These are phyloP conservation scores for Gymnoscelis rufifasciata DNA, from an alignment of 2,888 invertebrate species.

Conservation along the genomic window DNA sequence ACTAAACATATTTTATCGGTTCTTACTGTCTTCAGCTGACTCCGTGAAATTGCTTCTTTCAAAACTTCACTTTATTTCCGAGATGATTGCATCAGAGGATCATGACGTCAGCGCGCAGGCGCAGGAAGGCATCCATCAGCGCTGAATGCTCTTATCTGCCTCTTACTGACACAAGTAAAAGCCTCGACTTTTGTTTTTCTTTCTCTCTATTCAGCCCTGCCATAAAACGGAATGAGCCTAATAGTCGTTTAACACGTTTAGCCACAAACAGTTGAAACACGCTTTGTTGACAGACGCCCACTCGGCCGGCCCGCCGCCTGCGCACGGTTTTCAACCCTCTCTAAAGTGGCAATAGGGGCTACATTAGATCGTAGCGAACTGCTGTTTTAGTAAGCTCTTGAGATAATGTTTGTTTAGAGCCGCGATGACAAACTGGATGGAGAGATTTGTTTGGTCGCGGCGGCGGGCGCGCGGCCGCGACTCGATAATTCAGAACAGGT, in stretches of 20 bases:
- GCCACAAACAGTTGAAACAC: slow-evolving; percentile 21
- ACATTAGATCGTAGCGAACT: not conserved
- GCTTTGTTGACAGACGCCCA: slow-evolving; percentile 19
- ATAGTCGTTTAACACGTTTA: slow-evolving; percentile 25
- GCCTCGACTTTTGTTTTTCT: slow-evolving; percentile 5
- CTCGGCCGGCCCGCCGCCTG: not conserved
- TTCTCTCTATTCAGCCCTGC: slow-evolving; percentile 12
- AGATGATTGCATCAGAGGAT: too few species aligned
- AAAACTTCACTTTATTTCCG: too few species aligned
- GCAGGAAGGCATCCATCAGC: slow-evolving; percentile 1
- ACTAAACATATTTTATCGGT: slow-evolving; percentile 20
- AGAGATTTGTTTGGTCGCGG: slow-evolving; percentile 17
- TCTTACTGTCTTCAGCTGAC: not conserved
- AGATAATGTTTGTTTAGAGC: slow-evolving; percentile 20
- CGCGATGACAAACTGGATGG: slow-evolving; percentile 21
- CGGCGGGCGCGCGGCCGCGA: slow-evolving; percentile 11
- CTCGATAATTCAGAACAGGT: slow-evolving; percentile 16
- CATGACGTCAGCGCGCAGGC: not conserved
- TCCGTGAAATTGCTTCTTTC: slow-evolving; percentile 1
- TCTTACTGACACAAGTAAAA: slow-evolving; percentile 7
- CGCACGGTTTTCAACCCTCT: not conserved
- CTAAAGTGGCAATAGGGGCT: not conserved
- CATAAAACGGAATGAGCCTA: slow-evolving; percentile 22
- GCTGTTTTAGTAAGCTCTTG: slow-evolving; percentile 18
- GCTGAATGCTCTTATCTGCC: slow-evolving; percentile 8